Evolutionary conservation across 2,797 vertebrate genomes (phyloP).

Genomic region (Hyperoplus immaculatus): DNA sequence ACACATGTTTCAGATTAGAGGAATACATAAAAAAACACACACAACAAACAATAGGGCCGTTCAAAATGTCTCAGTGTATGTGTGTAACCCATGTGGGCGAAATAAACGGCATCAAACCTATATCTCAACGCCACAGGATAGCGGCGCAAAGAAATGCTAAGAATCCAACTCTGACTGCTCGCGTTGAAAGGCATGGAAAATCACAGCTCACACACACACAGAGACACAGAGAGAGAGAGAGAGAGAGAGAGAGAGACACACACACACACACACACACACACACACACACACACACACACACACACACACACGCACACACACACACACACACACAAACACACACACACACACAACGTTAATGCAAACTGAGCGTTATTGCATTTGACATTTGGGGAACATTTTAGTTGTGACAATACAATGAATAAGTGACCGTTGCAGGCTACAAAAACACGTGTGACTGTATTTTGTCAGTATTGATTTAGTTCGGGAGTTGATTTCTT

Average conservation of each 20-base stretch:
- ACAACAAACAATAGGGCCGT: slow-evolving; percentile 70
- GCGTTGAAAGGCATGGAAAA: slow-evolving; percentile 60
- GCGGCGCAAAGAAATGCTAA: slow-evolving; percentile 51
- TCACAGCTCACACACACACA: slow-evolving; percentile 43
- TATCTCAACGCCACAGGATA: slow-evolving; percentile 47
- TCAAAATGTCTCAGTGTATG: slow-evolving; percentile 54
- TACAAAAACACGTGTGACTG: slow-evolving; percentile 15
- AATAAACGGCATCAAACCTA: slow-evolving; percentile 57
- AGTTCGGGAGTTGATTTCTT: slow-evolving; percentile 18
- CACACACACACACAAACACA: neutral
- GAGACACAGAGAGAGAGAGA: slow-evolving; percentile 12
- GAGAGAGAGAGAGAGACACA: too few species aligned
- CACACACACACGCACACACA: too few species aligned
- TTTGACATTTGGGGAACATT: slow-evolving; percentile 46
- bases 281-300: too few species aligned
- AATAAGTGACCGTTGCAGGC: slow-evolving; percentile 30
- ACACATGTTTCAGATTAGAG: slow-evolving; percentile 72
- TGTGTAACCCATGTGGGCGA: slow-evolving; percentile 54
- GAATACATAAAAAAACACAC: slow-evolving; percentile 51
- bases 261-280: too few species aligned
- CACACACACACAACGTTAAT: slow-evolving; percentile 17
- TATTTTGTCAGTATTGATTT: slow-evolving; percentile 51
- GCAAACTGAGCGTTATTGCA: slow-evolving; percentile 35
- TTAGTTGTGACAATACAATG: slow-evolving; percentile 7
- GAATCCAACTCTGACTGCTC: slow-evolving; percentile 47